Percentiles rank a stretch among this genome's conserved stretches.
These are phyloP conservation scores for Andrena cerasifolii DNA, from an alignment of 1,140 invertebrate species.

Conservation along the genomic window DNA sequence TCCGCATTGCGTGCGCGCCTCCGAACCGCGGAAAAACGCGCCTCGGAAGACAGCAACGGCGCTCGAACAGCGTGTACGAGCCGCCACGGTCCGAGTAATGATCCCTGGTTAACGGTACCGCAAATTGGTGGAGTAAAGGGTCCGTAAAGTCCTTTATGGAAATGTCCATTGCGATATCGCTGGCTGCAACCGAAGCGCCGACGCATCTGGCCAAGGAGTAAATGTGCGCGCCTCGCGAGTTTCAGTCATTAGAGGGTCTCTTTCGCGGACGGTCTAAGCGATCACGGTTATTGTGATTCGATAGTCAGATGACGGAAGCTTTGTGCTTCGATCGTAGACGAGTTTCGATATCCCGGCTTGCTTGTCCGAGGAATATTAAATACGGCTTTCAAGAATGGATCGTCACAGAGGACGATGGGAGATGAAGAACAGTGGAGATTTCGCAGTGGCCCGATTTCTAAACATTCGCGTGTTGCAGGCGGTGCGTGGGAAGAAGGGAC, in stretches of 20 bases:
- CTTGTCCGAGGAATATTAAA: too few species aligned
- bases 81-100: constrained; percentile 47
- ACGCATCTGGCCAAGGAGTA: constrained; percentile 14
- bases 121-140: constrained; percentile 66
- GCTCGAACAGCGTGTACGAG: constrained; percentile 35
- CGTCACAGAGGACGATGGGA: too few species aligned
- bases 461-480: neutral
- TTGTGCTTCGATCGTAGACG: too few species aligned
- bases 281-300: too few species aligned
- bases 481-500: too few species aligned
- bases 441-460: too few species aligned
- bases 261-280: too few species aligned
- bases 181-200: neutral
- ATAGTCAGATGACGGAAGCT: too few species aligned
- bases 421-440: too few species aligned
- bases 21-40: constrained; percentile 60
- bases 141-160: constrained; percentile 59
- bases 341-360: too few species aligned
- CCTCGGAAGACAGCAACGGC: constrained; percentile 28
- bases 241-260: constrained; percentile 4
- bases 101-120: constrained; percentile 62
- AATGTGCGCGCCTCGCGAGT: neutral
- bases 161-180: constrained; percentile 51
- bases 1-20: constrained; percentile 66
- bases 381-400: too few species aligned